Evolutionary conservation across 2,888 invertebrate species (phyloP).

Genomic region (Autographa gamma): DNA sequence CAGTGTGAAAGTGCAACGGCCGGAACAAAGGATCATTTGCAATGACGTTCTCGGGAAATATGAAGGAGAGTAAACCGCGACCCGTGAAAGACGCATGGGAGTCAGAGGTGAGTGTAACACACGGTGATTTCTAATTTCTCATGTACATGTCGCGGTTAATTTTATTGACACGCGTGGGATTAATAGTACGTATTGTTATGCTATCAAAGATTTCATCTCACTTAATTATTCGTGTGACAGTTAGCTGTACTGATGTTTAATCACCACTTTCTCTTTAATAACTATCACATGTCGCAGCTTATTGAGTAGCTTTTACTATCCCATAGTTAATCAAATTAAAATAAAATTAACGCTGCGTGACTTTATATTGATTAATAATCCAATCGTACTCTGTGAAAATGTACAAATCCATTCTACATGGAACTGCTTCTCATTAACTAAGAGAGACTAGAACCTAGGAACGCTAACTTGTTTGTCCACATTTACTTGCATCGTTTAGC

Average conservation of each 20-base stretch:
- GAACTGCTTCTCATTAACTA: slow-evolving; percentile 3
- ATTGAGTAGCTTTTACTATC: slow-evolving; percentile 14
- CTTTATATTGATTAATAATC: background rate
- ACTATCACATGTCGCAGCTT: slow-evolving; percentile 26
- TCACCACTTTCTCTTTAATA: slow-evolving; percentile 72
- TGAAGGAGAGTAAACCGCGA: slow-evolving; percentile 85
- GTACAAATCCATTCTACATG: background rate
- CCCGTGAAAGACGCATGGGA: slow-evolving; percentile 84
- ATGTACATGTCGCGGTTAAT: slow-evolving; percentile 63
- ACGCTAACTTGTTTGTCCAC: slow-evolving; percentile 5
- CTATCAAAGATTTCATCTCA: slow-evolving; percentile 68
- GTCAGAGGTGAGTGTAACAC: slow-evolving; percentile 83
- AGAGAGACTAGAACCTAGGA: background rate
- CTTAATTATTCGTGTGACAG: slow-evolving; percentile 75
- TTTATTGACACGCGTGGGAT: slow-evolving; percentile 63
- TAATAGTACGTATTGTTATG: slow-evolving; percentile 71
- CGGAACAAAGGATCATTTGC: slow-evolving; percentile 71
- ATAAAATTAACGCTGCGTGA: background rate
- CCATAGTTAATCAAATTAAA: background rate
- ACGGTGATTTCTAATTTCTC: slow-evolving; percentile 63
- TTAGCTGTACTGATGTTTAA: slow-evolving; percentile 58
- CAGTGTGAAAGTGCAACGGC: slow-evolving; percentile 77
- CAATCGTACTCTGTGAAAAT: background rate
- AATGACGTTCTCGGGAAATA: slow-evolving; percentile 85
- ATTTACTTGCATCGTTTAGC: background rate